Conservation (phyloP, 2,888 invertebrate species). For the Hoplodrina ambigua region DNA sequence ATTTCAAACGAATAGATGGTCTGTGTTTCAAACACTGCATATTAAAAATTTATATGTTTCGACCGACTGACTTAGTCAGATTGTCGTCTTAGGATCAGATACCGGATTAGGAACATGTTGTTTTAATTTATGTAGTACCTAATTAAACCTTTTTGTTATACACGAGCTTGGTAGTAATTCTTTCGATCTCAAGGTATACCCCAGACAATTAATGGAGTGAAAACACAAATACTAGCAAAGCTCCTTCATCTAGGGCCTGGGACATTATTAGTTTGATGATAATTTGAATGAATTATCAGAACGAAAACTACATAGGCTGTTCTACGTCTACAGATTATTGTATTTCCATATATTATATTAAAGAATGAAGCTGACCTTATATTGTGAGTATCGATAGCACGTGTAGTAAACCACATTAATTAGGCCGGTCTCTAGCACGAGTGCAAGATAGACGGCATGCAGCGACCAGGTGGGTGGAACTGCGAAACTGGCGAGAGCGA, state of each 20-base stretch:
- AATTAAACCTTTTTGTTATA: not conserved
- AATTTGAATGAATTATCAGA: not conserved
- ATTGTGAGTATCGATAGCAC: slow-evolving; percentile 78
- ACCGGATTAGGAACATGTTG: not conserved
- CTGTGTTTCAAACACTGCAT: not conserved
- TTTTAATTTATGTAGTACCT: not conserved
- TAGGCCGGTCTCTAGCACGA: slow-evolving; percentile 80
- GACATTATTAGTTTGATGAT: not conserved
- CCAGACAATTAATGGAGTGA: not conserved
- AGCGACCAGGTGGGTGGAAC: slow-evolving; percentile 79
- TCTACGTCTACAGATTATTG: not conserved
- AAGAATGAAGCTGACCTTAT: slow-evolving; percentile 73
- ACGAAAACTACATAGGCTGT: not conserved
- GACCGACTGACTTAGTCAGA: not conserved
- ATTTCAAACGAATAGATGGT: not conserved
- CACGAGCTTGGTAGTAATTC: not conserved
- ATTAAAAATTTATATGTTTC: not conserved
- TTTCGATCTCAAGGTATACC: not conserved
- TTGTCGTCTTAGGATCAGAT: not conserved
- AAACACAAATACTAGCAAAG: not conserved
- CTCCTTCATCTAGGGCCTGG: not conserved
- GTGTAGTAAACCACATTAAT: slow-evolving; percentile 81
- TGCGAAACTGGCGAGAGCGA: slow-evolving; percentile 79
- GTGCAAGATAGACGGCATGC: slow-evolving; percentile 79
- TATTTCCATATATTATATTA: not conserved